These are phyloP conservation scores for Tragopan temminckii DNA, from an alignment of 2,797 vertebrate species.

Conservation along the genomic window DNA sequence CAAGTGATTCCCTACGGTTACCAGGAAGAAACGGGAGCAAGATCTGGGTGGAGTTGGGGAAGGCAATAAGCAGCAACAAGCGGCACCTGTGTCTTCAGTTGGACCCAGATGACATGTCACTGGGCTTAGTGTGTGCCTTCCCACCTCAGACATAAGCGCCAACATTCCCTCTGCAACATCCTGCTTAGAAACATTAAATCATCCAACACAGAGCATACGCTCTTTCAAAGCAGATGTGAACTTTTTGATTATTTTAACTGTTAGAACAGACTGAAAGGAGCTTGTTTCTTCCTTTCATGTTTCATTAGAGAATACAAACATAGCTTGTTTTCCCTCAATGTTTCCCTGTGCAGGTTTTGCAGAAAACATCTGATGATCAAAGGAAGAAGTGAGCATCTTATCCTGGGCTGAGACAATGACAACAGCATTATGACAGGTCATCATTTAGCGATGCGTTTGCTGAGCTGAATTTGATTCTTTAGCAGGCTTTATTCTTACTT, in stretches of 20 bases:
- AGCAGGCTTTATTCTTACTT: neutral
- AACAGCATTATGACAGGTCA: neutral
- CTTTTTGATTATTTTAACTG: neutral
- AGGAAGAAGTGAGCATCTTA: neutral
- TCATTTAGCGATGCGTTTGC: neutral
- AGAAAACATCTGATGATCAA: neutral
- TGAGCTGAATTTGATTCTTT: neutral
- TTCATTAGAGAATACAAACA: neutral
- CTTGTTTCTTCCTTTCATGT: neutral
- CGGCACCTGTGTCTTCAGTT: neutral
- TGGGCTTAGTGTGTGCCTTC: neutral
- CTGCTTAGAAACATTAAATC: neutral
- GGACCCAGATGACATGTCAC: neutral
- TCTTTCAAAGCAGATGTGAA: neutral
- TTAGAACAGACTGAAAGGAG: neutral
- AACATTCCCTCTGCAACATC: neutral
- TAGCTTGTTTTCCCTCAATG: neutral
- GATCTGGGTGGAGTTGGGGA: neutral
- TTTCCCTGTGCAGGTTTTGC: neutral
- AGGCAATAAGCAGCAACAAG: neutral
- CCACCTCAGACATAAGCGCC: neutral
- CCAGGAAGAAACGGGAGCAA: neutral
- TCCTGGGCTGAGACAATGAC: neutral
- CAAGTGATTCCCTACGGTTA: neutral
- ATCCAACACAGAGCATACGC: neutral